Evolutionary conservation across 2,888 invertebrate species (phyloP).

Genomic region (Tryphoninae sp.): DNA sequence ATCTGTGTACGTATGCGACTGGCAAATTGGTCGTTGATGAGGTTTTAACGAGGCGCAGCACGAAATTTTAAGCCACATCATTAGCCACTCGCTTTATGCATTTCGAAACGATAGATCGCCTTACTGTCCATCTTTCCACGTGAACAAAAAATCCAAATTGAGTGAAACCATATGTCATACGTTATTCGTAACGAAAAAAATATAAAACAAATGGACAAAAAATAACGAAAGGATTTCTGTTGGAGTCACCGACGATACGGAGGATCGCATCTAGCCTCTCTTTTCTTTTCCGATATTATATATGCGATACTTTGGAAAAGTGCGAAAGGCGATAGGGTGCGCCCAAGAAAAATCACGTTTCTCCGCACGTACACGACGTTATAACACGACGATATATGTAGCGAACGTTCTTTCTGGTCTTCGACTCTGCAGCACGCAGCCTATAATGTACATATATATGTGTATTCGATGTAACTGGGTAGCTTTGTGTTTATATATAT

Average conservation of each 20-base stretch:
- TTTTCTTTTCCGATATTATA: slow-evolving; percentile 19
- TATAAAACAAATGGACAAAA: background rate
- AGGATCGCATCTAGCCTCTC: slow-evolving; percentile 46
- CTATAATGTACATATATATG: slow-evolving; percentile 19
- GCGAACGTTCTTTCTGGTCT: slow-evolving; percentile 18
- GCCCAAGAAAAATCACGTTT: slow-evolving; percentile 69
- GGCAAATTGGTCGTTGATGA: slow-evolving; percentile 68
- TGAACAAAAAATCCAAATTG: background rate
- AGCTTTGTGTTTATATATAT: slow-evolving; percentile 17
- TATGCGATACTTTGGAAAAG: slow-evolving; percentile 37
- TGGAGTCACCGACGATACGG: slow-evolving; percentile 16
- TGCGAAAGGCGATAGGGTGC: slow-evolving; percentile 42
- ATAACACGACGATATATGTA: slow-evolving; percentile 4
- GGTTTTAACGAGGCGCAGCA: slow-evolving; percentile 66
- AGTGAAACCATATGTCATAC: background rate
- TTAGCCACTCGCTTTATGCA: slow-evolving; percentile 38
- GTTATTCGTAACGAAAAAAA: background rate
- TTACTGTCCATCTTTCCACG: slow-evolving; percentile 9
- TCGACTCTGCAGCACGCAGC: slow-evolving; percentile 25
- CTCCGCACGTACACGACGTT: slow-evolving; percentile 32
- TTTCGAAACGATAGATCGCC: background rate
- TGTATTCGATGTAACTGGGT: slow-evolving; percentile 17
- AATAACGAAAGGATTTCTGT: background rate
- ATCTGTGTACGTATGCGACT: slow-evolving; percentile 10
- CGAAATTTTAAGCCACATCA: slow-evolving; percentile 58